Conservation (phyloP, 1,140 invertebrate species). For the Hylaeus volcanicus region DNA sequence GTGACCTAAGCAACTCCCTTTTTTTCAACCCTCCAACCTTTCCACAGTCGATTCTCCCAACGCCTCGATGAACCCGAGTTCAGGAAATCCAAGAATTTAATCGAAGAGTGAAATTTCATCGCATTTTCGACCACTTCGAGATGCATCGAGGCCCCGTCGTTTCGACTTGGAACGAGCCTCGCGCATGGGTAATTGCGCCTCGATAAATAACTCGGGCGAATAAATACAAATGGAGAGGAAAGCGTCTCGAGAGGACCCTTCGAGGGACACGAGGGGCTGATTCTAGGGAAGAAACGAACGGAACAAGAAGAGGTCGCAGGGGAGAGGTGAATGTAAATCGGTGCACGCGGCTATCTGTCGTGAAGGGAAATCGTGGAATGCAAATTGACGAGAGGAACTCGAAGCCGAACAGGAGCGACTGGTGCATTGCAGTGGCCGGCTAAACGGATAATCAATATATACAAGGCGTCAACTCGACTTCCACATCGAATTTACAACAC, state of each 20-base stretch:
- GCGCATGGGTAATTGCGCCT: constrained; percentile 35
- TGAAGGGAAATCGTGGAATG: constrained; percentile 57
- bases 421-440: constrained; percentile 72
- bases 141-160: not conserved
- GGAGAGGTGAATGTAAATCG: constrained; percentile 43
- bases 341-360: constrained; percentile 51
- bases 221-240: constrained; percentile 43
- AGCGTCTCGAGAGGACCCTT: constrained; percentile 22
- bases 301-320: not conserved
- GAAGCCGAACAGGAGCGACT: constrained; percentile 57
- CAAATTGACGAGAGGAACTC: constrained; percentile 65
- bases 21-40: too few relatives aligned
- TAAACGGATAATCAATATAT: constrained; percentile 72
- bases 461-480: constrained; percentile 69
- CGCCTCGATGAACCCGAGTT: too few relatives aligned
- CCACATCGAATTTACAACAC: constrained; percentile 62
- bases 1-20: too few relatives aligned
- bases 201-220: constrained; percentile 44
- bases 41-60: too few relatives aligned
- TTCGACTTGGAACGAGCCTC: not conserved
- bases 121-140: too few relatives aligned
- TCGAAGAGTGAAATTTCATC: too few relatives aligned
- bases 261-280: not conserved
- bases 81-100: too few relatives aligned
- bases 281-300: not conserved